Conservation (phyloP, 2,113 vertebrate genomes). For the Promerops cafer region DNA sequence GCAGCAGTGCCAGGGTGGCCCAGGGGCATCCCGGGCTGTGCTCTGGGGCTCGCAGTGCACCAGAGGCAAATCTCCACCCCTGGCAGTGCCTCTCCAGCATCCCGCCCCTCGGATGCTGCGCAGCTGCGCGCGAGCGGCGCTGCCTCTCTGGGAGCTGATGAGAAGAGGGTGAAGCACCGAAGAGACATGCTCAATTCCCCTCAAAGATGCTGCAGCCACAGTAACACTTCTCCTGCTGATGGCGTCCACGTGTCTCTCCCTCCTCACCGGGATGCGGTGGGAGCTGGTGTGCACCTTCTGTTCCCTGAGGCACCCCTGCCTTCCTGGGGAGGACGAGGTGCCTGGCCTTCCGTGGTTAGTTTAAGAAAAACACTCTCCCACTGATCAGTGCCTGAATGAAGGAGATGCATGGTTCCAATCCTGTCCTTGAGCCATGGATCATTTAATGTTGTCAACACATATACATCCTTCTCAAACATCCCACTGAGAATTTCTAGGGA, state of each 20-base stretch:
- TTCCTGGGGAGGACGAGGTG: neutral
- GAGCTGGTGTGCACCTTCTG: slow-evolving; percentile 4
- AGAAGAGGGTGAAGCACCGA: slow-evolving; percentile 43
- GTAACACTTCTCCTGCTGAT: slow-evolving; percentile 36
- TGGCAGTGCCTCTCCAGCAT: no score
- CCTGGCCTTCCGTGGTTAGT: neutral
- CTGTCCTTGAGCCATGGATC: slow-evolving; percentile 59
- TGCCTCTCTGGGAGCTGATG: slow-evolving; percentile 32
- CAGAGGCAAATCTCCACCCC: rapidly evolving
- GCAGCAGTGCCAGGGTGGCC: neutral
- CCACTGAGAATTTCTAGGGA: slow-evolving; percentile 52
- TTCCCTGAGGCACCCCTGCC: neutral
- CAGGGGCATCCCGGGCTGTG: neutral
- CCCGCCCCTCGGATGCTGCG: neutral
- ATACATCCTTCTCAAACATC: slow-evolving; percentile 55
- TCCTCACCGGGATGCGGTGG: neutral
- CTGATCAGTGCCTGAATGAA: slow-evolving; percentile 20
- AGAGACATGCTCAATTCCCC: slow-evolving; percentile 56
- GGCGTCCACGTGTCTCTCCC: slow-evolving; percentile 47
- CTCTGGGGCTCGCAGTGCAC: rapidly evolving
- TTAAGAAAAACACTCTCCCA: slow-evolving; percentile 41
- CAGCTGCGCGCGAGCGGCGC: neutral
- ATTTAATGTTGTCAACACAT: slow-evolving; percentile 60
- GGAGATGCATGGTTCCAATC: slow-evolving; percentile 48
- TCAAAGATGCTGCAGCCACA: slow-evolving; percentile 48